Evolutionary conservation across 1,140 invertebrate species (phyloP), one percentile per base, ranked within the genome.

Genomic region (Drosophila ananassae): DNA sequence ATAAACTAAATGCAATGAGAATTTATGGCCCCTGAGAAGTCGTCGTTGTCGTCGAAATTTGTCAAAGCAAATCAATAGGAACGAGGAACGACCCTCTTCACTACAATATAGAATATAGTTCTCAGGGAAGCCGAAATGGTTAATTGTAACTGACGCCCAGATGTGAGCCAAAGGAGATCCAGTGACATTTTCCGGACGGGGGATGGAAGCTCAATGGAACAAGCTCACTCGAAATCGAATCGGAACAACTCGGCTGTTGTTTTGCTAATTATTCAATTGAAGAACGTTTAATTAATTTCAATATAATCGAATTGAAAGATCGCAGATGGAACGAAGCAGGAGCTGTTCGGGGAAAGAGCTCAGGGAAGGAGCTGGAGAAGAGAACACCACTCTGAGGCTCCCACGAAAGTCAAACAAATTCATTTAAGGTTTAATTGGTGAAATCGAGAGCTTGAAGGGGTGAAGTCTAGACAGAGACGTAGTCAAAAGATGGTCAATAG

Each of bases 271-370:
- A 89, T 89, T 89, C 83, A 89, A 89, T 89, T 89, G 84, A 89
- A 83, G 84, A 87, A 89, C 83, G 61, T 89, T 89, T 89, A 83
- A 89, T 89, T 89, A 89, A 89, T 89, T 89, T 89, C 83, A 89
- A 89, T 89, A 89, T 89, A 89, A 89, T 89, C 83, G 83, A 89
- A 89, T 89, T 89, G 76, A 89, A 89, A 77, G 79, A 83, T 89
- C 83, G 59, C 44, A 39, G 37, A 21, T 17, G 64, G 9, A 44
- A 54, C 9, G 21, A 7, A 21, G 24, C 1, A 32, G 17, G n/a
- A 52, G 25, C 25, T 28, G 24, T 22, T 12, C 10, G 9, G 32
- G 24, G 41, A 68, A 69, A 63, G 59, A 13, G 24, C 22, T 12
- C 13, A 7, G 32, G 24, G 41, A 68, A 69, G 66, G 59, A 13